These are phyloP conservation scores for Phorcus lineatus DNA, from an alignment of 2,888 invertebrate species.

Conservation along the genomic window DNA sequence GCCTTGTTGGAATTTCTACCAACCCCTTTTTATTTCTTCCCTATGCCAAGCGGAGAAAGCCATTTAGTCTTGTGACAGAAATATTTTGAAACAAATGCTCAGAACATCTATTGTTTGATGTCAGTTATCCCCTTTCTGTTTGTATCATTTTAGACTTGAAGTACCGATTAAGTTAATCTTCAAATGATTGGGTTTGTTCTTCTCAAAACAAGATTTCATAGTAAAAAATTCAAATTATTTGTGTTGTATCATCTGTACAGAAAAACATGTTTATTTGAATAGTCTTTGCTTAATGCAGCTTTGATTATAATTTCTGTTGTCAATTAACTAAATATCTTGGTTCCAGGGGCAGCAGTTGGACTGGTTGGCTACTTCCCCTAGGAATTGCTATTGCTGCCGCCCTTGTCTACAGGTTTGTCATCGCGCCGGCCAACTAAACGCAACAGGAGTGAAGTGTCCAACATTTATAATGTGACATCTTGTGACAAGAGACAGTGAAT, in stretches of 20 bases:
- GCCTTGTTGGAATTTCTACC: too few species aligned
- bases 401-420: constrained; percentile 66
- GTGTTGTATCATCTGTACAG: not conserved
- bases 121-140: too few species aligned
- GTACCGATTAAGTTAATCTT: too few species aligned
- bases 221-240: not conserved
- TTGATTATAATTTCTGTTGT: not conserved
- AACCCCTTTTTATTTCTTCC: too few species aligned
- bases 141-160: too few species aligned
- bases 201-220: too few species aligned
- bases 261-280: not conserved
- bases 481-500: not conserved
- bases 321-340: not conserved
- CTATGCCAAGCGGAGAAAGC: too few species aligned
- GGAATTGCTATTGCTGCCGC: constrained; percentile 71
- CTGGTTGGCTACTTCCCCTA: constrained; percentile 71
- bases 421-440: constrained; percentile 39
- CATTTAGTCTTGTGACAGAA: too few species aligned
- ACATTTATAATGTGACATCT: not conserved
- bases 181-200: too few species aligned
- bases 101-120: too few species aligned
- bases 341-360: constrained; percentile 59
- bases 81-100: too few species aligned
- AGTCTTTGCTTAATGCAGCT: not conserved
- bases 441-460: too few species aligned